A percentile compares a stretch with the other conserved stretches of the same genome.
These are phyloP conservation scores for Tachysurus fulvidraco DNA, from an alignment of 2,113 vertebrate species.

Conservation along the genomic window DNA sequence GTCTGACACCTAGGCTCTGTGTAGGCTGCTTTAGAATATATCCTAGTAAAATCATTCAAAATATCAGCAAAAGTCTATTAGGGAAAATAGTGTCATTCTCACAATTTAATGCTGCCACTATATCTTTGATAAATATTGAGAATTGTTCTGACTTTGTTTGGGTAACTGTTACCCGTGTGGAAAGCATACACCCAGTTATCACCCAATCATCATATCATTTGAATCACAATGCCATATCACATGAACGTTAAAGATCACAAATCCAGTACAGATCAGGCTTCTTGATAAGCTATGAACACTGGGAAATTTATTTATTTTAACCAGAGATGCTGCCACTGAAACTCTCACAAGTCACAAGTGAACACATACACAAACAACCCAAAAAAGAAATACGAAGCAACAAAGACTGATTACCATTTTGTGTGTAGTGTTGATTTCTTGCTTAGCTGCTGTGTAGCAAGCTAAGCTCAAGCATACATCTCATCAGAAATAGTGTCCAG, in stretches of 20 bases:
- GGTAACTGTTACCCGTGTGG: not conserved
- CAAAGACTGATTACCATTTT: constrained; percentile 1
- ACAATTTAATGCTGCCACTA: not conserved
- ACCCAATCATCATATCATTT: not conserved
- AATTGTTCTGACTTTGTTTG: not conserved
- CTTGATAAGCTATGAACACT: not conserved
- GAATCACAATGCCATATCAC: not conserved
- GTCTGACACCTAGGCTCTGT: not conserved
- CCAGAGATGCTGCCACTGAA: not conserved
- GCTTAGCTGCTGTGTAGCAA: not conserved
- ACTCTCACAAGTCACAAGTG: not conserved
- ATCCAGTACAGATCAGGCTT: not conserved
- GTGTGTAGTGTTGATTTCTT: not conserved
- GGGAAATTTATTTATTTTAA: not conserved
- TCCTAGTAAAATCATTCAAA: not conserved
- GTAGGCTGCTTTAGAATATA: not conserved
- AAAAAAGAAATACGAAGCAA: not conserved
- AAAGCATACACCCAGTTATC: not conserved
- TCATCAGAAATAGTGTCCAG: constrained; percentile 20
- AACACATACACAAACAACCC: not conserved
- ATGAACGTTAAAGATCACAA: not conserved
- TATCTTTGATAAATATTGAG: not conserved
- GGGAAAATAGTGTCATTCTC: not conserved
- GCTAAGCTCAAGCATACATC: not conserved
- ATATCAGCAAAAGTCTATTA: not conserved